Evolutionary conservation across 2,797 vertebrate species (phyloP).

Genomic region (Sternotherus odoratus): DNA sequence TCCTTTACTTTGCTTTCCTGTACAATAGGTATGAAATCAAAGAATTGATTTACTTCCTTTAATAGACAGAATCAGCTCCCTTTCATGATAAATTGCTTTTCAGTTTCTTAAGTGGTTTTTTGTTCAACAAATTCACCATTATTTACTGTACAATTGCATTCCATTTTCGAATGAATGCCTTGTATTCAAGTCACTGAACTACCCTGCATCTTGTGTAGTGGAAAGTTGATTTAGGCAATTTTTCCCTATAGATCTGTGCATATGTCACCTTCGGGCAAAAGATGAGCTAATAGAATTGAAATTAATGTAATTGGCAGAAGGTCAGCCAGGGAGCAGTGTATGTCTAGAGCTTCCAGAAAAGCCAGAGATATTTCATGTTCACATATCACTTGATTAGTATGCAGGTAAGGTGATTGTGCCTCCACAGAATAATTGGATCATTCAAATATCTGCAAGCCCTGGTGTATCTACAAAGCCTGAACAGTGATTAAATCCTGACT

Average conservation of each 20-base stretch:
- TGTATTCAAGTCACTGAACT: background rate
- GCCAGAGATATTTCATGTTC: slow-evolving; percentile 73
- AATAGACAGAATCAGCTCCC: background rate
- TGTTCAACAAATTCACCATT: slow-evolving; percentile 39
- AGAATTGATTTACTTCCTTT: background rate
- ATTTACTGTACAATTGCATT: slow-evolving; percentile 47
- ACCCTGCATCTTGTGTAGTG: background rate
- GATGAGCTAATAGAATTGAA: slow-evolving; percentile 85
- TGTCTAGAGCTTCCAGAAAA: slow-evolving; percentile 79
- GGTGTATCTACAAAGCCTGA: slow-evolving; percentile 86
- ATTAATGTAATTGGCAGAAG: slow-evolving; percentile 83
- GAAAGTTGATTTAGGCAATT: slow-evolving; percentile 66
- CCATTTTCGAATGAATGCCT: slow-evolving; percentile 34
- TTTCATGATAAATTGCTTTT: slow-evolving; percentile 20
- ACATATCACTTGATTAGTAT: slow-evolving; percentile 82
- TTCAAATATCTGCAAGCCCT: slow-evolving; percentile 83
- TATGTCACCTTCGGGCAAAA: slow-evolving; percentile 82
- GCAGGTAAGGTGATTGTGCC: slow-evolving; percentile 82
- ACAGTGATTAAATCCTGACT: slow-evolving; percentile 87
- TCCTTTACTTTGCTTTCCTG: background rate
- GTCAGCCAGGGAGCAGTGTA: slow-evolving; percentile 73
- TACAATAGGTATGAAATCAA: background rate
- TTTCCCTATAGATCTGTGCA: slow-evolving; percentile 66
- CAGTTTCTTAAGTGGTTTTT: slow-evolving; percentile 37
- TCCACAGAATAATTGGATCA: slow-evolving; percentile 87